phyloP scores from a whole-genome alignment of 1,140 invertebrate genomes.

The Nymphalis io region DNA sequence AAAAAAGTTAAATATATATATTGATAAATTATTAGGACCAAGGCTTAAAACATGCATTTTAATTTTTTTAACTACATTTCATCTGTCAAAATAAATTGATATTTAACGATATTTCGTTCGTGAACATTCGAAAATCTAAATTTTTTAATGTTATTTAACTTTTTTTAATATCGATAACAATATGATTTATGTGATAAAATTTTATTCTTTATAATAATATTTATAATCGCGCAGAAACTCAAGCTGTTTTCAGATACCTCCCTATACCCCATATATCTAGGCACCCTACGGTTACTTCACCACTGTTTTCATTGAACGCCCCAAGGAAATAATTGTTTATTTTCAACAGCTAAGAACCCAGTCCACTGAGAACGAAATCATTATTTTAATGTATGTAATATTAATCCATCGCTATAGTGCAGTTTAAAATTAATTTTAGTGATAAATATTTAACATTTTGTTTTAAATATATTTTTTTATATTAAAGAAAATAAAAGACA shows the following conservation, averaged over 20 bases:
- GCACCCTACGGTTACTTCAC: constrained; percentile 61
- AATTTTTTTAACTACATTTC: too few relatives aligned
- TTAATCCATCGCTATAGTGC: not conserved
- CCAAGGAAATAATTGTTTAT: constrained; percentile 77
- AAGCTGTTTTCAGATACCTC: constrained; percentile 45
- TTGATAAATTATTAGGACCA: too few relatives aligned
- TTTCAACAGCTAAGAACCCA: constrained; percentile 66
- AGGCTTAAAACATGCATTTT: too few relatives aligned
- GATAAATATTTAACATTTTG: too few relatives aligned
- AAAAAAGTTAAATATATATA: too few relatives aligned
- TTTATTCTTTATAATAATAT: not conserved
- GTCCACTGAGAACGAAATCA: constrained; percentile 36
- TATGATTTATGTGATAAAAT: not conserved
- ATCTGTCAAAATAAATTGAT: too few relatives aligned
- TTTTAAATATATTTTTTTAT: too few relatives aligned
- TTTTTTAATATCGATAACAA: not conserved
- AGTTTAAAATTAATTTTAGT: too few relatives aligned
- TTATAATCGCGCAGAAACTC: not conserved
- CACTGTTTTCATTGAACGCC: constrained; percentile 52
- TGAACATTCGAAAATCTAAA: too few relatives aligned
- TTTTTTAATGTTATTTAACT: too few relatives aligned
- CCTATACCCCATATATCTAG: constrained; percentile 27
- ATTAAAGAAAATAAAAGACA: too few relatives aligned
- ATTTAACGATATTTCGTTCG: too few relatives aligned
- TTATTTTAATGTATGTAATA: constrained; percentile 16